Percentiles rank a stretch among this genome's conserved stretches.
Conservation (phyloP, 2,888 invertebrate genomes). For the Proisotoma minuta region DNA sequence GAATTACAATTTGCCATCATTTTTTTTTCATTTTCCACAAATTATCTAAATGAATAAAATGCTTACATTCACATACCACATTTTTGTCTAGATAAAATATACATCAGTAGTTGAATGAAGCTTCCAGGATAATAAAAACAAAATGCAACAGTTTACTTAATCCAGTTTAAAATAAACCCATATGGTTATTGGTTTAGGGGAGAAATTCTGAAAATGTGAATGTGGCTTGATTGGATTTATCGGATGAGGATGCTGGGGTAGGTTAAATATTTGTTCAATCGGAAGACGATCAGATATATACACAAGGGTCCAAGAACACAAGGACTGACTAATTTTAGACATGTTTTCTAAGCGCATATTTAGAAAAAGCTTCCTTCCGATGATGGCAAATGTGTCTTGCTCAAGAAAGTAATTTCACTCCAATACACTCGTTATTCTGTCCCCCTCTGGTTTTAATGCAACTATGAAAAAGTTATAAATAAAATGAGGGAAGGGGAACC, state of each 20-base stretch:
- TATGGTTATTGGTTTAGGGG: slow-evolving; percentile 9
- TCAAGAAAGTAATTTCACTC: no score
- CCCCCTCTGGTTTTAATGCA: slow-evolving; percentile 29
- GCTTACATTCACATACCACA: background rate
- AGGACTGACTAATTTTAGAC: slow-evolving; percentile 44
- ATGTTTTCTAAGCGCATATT: slow-evolving; percentile 21
- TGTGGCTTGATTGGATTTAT: slow-evolving; percentile 34
- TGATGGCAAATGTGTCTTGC: background rate
- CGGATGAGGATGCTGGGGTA: slow-evolving; percentile 26
- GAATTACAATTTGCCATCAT: no score
- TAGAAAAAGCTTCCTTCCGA: background rate
- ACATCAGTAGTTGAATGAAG: background rate
- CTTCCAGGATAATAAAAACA: slow-evolving; percentile 7
- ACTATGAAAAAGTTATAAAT: slow-evolving; percentile 46
- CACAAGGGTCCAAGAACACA: slow-evolving; percentile 35
- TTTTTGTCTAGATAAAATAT: background rate
- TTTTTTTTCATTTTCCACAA: no score
- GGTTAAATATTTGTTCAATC: slow-evolving; percentile 43
- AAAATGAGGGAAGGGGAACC: slow-evolving; percentile 34
- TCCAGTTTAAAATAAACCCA: slow-evolving; percentile 12
- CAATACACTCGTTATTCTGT: no score
- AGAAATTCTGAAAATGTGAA: slow-evolving; percentile 17
- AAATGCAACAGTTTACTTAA: slow-evolving; percentile 16
- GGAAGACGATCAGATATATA: slow-evolving; percentile 31
- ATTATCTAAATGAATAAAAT: no score